A percentile compares a stretch with the other conserved stretches of the same genome.
These are phyloP conservation scores for Lepisosteus osseus DNA, from an alignment of 2,113 vertebrate species.

Conservation along the genomic window DNA sequence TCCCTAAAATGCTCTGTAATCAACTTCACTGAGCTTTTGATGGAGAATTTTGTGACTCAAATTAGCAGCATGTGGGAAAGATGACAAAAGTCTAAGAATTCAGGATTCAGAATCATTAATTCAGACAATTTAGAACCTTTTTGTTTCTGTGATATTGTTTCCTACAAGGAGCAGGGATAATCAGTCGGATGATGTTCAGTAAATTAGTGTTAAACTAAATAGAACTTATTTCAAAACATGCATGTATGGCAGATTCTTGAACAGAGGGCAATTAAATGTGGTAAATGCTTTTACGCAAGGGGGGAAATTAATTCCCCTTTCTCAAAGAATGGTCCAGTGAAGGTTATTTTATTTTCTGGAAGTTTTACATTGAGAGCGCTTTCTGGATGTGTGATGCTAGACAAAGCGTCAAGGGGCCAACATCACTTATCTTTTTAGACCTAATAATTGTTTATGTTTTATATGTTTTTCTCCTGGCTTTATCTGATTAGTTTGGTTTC, in stretches of 20 bases:
- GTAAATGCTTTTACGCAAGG: background rate
- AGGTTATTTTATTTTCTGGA: conserved; percentile 2
- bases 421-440: conserved; percentile 20
- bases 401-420: conserved; percentile 24
- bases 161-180: too few relatives aligned
- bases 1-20: conserved; percentile 8
- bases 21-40: conserved; percentile 4
- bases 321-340: background rate
- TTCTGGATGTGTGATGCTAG: conserved; percentile 13
- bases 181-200: too few relatives aligned
- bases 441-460: conserved; percentile 18
- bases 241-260: background rate
- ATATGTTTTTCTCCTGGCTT: conserved; percentile 44
- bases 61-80: too few relatives aligned
- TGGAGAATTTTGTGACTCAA: background rate
- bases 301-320: background rate
- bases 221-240: background rate
- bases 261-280: background rate
- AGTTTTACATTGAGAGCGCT: conserved; percentile 1
- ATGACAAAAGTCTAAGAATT: too few relatives aligned
- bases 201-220: background rate
- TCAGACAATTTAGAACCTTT: too few relatives aligned
- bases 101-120: too few relatives aligned
- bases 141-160: too few relatives aligned
- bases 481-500: conserved; percentile 38